Conservation (phyloP, 2,888 invertebrate species). For the Caenorhabditis uteleia region DNA sequence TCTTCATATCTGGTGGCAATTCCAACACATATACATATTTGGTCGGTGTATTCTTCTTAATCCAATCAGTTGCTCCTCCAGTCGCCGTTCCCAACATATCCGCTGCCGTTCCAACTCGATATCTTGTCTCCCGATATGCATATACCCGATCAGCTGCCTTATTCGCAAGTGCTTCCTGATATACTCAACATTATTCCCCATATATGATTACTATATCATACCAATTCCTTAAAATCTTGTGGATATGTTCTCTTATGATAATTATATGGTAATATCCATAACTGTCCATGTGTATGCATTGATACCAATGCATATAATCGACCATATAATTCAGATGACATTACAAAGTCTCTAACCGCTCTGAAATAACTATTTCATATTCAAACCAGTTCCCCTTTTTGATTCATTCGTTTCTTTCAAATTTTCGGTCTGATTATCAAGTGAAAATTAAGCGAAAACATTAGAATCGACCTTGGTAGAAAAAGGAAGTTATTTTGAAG, state of each 20-base stretch:
- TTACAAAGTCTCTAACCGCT: conserved; percentile 65
- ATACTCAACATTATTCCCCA: too few species aligned
- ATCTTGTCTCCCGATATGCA: conserved; percentile 56
- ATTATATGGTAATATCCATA: conserved; percentile 68
- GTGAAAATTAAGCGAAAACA: too few species aligned
- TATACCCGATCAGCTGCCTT: conserved; percentile 50
- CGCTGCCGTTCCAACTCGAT: conserved; percentile 64
- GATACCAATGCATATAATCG: conserved; percentile 64
- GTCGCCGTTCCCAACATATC: conserved; percentile 66
- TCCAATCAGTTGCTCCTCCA: conserved; percentile 69
- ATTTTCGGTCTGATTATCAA: too few species aligned
- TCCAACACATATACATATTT: conserved; percentile 69
- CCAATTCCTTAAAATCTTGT: conserved; percentile 61
- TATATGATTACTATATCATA: too few species aligned
- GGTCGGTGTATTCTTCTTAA: conserved; percentile 64
- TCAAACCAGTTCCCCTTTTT: conserved; percentile 1
- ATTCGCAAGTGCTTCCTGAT: conserved; percentile 54
- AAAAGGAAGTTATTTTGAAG: too few species aligned
- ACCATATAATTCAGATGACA: conserved; percentile 55
- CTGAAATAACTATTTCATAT: too few species aligned
- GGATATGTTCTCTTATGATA: conserved; percentile 62
- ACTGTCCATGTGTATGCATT: conserved; percentile 68
- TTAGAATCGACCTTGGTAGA: too few species aligned
- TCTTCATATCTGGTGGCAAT: conserved; percentile 65
- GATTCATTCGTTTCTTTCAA: too few species aligned